Conservation (phyloP, 2,888 invertebrate genomes). For the Tuta absoluta region DNA sequence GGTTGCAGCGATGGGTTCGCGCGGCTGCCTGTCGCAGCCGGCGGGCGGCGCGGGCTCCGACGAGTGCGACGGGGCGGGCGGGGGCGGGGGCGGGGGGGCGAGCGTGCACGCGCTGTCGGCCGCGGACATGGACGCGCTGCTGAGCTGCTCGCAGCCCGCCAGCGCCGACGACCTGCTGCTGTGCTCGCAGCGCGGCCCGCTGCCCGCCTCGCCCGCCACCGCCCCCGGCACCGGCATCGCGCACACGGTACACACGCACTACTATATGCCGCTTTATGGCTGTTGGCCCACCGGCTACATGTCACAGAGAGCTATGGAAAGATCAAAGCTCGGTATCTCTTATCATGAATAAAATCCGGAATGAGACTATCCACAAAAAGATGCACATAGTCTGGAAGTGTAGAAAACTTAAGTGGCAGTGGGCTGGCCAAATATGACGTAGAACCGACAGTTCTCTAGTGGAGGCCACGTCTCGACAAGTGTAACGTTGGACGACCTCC, state of each 20-base stretch:
- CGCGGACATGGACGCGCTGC: slow-evolving; percentile 75
- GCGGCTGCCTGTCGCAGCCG: slow-evolving; percentile 37
- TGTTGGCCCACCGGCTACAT: slow-evolving; percentile 48
- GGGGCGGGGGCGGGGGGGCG: slow-evolving; percentile 37
- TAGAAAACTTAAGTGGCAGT: no score
- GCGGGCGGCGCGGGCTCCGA: slow-evolving; percentile 34
- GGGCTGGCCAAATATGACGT: no score
- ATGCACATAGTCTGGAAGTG: no score
- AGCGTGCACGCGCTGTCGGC: slow-evolving; percentile 43
- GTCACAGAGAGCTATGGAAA: no score
- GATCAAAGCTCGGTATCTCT: no score
- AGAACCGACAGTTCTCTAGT: no score
- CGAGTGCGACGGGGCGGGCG: slow-evolving; percentile 48
- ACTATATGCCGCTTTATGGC: no score
- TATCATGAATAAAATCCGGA: no score
- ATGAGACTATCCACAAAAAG: no score
- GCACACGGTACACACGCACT: background rate
- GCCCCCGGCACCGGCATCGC: no score
- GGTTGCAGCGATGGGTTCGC: slow-evolving; percentile 34
- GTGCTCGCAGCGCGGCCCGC: slow-evolving; percentile 78
- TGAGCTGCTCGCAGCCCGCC: slow-evolving; percentile 94
- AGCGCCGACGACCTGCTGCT: slow-evolving; percentile 90
- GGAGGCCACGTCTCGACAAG: no score
- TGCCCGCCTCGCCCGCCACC: slow-evolving; percentile 27
- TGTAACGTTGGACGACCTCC: no score